These are phyloP conservation scores for Eristalinus sepulchralis DNA, from an alignment of 2,888 invertebrate genomes.

Conservation along the genomic window DNA sequence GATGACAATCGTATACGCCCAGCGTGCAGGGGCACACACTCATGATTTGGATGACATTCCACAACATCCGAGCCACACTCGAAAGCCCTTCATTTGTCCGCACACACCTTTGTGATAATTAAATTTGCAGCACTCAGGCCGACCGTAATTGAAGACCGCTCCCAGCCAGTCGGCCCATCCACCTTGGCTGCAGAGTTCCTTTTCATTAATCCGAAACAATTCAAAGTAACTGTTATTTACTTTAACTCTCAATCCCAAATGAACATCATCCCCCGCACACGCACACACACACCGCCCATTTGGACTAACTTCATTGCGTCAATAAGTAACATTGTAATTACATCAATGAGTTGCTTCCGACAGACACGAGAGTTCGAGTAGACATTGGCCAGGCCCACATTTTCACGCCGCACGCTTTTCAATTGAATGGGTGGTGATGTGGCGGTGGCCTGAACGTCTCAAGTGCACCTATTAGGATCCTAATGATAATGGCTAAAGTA, in stretches of 20 bases:
- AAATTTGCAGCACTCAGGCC: constrained; percentile 18
- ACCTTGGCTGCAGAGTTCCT: background rate
- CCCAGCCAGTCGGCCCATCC: constrained; percentile 2
- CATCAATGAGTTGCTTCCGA: constrained; percentile 32
- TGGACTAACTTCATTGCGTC: constrained; percentile 42
- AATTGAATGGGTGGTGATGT: background rate
- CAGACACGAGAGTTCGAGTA: background rate
- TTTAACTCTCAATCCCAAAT: constrained; percentile 37
- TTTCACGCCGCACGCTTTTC: constrained; percentile 4
- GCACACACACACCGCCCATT: constrained; percentile 9
- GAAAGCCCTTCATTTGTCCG: background rate
- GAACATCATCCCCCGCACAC: constrained; percentile 25
- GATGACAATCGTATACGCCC: background rate
- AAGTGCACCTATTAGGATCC: constrained; percentile 58
- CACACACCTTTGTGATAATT: constrained; percentile 20
- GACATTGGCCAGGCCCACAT: background rate
- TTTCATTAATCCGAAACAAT: constrained; percentile 44
- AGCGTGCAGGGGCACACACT: background rate
- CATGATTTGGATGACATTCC: background rate
- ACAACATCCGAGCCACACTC: background rate
- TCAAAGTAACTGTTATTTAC: constrained; percentile 55
- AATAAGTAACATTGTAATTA: constrained; percentile 60
- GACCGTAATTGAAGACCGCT: constrained; percentile 1
- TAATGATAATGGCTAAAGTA: constrained; percentile 65
- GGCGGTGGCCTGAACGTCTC: constrained; percentile 23